Base-by-base conservation (phyloP, 2,113 vertebrate species). In the Canis aureus region DNA sequence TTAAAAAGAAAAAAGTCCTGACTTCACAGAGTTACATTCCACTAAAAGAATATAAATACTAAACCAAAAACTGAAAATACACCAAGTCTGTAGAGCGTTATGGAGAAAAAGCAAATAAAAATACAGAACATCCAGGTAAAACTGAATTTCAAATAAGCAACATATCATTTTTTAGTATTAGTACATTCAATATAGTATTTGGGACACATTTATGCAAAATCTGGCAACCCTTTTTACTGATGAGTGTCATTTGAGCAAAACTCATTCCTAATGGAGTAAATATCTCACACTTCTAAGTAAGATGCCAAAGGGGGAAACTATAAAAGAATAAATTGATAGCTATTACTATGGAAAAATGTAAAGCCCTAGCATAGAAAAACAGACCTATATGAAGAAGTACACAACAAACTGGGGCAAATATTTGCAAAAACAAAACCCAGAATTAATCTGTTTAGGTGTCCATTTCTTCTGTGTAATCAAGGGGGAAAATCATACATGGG, bases 241-340 rank as follows among this genome's bases (percentile, higher is more conserved):
- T n/a, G 38, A 80, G 23, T 80, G 43, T 17, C 83, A 73, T n/a
- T 22, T 81, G 51, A 95, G 73, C 38, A 96, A 81, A 93, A 69
- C 57, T 90, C 43, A 76, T 71, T 60, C 35, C 81, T 90, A 43
- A 16, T 29, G 6, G 29, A 90, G 74, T 76, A 85, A 86, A 96
- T 27, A 82, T 5, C 86, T 73, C 85, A 82, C 55, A n/a, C 53
- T 90, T 86, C 85, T 93, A 81, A 90, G n/a, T 10, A 85, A 59
- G 74, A 93, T 64, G 82, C 59, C 10, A 55, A 97, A 95, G 22
- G 32, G 5, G 87, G 67, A 94, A 87, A 82, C 43, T 74, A 29
- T 80, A 74, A 35, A 60, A 76, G 32, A 94, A 93, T 73, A 55
- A 55, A 85, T 2, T 62, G 6, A 80, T 29, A 85, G 27, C 32